Base-by-base conservation (phyloP, 2,113 vertebrate species). In the Anser brachyrhynchus region DNA sequence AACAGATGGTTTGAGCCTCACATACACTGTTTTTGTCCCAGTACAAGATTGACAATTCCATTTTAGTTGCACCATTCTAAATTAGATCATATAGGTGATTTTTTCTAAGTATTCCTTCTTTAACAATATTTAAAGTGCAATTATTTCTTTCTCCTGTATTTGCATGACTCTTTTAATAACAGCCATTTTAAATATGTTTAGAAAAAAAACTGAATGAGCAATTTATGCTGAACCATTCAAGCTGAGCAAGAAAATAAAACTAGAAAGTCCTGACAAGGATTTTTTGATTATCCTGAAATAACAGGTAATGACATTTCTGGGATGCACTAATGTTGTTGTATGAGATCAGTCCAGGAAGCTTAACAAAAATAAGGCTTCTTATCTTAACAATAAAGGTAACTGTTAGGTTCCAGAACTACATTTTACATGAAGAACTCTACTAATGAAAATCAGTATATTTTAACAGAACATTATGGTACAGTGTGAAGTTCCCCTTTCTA, bases 381-480 rank as follows among this genome's bases (percentile, higher is more conserved):
- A 22, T 49, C 46, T 49, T 22, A 49, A 21, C 46, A 5, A 21
- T 49, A 22, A 49, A 61, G 26, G 25, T 88, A 64, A 49, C 55
- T 59, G 12, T 43, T 66, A 43, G 28, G 44, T 86, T 81, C 43
- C 0, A 6, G 39, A 72, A 59, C 92, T 94, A 79, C 83, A 85
- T 97, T 94, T 79, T 87, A 85, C 88, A 46, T 96, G 79, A 94
- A 92, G 87, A 96, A 91, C 89, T 89, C 70, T 93, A n/a, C 67
- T 94, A 41, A 71, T 44, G 75, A 97, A 94, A 95, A 85, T 96
- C 89, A 43, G 91, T 96, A 71, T 97, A 84, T 95, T 93, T 97
- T 97, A 97, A 84, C 3, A 1, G 85, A 95, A 92, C 91, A 43
- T 95, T 96, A 59, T 6, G 6, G 16, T 78, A 9, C 55, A 51